A percentile compares a stretch with the other conserved stretches of the same genome.
Evolutionary conservation across 1,140 invertebrate genomes (phyloP).

Genomic region (Eriocheir sinensis): DNA sequence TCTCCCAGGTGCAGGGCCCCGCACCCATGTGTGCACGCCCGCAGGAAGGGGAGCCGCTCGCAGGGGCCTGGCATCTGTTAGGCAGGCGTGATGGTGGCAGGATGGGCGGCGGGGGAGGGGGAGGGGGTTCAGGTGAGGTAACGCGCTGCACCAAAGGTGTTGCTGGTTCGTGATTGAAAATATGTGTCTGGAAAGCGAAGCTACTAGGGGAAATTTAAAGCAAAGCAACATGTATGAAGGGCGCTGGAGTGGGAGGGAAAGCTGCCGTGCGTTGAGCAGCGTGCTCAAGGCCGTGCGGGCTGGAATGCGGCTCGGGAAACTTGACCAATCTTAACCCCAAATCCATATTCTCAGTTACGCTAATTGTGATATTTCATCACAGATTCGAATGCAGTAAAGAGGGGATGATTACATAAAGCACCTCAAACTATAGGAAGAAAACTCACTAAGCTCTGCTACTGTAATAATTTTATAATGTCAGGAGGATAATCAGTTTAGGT

Average conservation of each 20-base stretch:
- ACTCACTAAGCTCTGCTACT: no score
- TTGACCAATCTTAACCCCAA: background rate
- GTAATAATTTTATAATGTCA: no score
- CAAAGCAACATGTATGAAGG: background rate
- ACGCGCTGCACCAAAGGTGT: no score
- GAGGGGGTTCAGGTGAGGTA: background rate
- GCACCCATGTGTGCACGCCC: background rate
- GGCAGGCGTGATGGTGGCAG: background rate
- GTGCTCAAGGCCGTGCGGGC: background rate
- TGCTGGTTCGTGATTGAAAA: no score
- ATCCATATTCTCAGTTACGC: background rate
- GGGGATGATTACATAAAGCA: no score
- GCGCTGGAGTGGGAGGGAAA: constrained; percentile 2
- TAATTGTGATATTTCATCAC: no score
- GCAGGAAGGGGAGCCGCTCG: background rate
- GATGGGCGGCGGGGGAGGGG: no score
- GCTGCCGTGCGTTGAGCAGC: background rate
- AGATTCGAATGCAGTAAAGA: no score
- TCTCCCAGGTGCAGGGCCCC: background rate
- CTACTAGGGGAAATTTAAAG: no score
- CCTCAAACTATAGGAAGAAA: no score
- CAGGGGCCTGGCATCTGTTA: background rate
- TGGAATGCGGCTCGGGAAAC: background rate
- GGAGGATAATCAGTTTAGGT: no score
- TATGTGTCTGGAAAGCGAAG: no score